These are phyloP conservation scores for Salvelinus namaycush DNA, from an alignment of 2,113 vertebrate genomes.

Conservation along the genomic window DNA sequence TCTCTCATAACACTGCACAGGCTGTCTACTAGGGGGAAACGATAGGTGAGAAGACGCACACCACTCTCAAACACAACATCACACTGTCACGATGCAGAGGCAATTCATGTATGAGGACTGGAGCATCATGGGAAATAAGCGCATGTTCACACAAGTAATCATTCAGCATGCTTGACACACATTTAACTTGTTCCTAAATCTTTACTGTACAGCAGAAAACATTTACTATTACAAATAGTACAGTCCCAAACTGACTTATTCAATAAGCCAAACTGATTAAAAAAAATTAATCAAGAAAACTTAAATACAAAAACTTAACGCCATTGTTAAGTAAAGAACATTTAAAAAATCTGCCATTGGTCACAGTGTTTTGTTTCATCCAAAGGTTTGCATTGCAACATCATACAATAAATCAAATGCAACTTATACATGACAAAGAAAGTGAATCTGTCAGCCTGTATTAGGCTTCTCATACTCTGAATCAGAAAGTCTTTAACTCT, in stretches of 20 bases:
- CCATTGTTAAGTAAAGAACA: constrained; percentile 52
- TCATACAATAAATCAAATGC: constrained; percentile 55
- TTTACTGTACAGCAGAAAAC: too few relatives aligned
- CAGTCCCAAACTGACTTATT: constrained; percentile 55
- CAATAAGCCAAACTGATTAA: constrained; percentile 54
- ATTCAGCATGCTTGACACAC: constrained; percentile 78
- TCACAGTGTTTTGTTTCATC: constrained; percentile 79
- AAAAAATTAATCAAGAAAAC: constrained; percentile 59
- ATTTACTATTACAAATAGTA: too few relatives aligned
- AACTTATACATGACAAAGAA: constrained; percentile 52
- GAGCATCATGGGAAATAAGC: constrained; percentile 62
- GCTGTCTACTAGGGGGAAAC: constrained; percentile 73
- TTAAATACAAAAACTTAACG: constrained; percentile 63
- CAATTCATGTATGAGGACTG: constrained; percentile 66
- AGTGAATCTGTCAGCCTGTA: constrained; percentile 40
- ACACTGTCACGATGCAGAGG: constrained; percentile 72
- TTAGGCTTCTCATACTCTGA: constrained; percentile 47
- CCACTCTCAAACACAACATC: constrained; percentile 72
- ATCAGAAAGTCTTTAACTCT: constrained; percentile 16
- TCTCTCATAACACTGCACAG: constrained; percentile 74
- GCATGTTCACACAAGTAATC: constrained; percentile 71
- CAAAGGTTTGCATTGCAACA: constrained; percentile 60
- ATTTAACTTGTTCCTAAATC: constrained; percentile 16
- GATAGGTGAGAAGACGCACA: constrained; percentile 68
- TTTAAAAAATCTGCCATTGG: constrained; percentile 64